A percentile compares a stretch with the other conserved stretches of the same genome.
These are phyloP conservation scores for Nymphalis io DNA, from an alignment of 1,140 invertebrate genomes.

Conservation along the genomic window DNA sequence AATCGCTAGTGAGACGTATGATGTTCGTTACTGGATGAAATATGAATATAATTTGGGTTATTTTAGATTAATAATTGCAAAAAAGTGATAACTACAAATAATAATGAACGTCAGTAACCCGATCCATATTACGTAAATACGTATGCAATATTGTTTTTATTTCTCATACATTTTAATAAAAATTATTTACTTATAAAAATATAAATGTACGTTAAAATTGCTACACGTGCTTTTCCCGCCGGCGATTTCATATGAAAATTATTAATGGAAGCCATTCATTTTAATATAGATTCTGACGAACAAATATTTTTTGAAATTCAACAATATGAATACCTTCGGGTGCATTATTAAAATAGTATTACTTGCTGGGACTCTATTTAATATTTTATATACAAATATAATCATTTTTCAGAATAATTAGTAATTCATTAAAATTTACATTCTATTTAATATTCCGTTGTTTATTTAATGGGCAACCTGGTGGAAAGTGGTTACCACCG, in stretches of 20 bases:
- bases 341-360: not conserved
- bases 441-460: no score
- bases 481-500: no score
- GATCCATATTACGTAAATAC: not conserved
- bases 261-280: slow-evolving; percentile 28
- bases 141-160: slow-evolving; percentile 7
- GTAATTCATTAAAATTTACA: not conserved
- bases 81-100: not conserved
- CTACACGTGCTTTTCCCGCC: slow-evolving; percentile 16
- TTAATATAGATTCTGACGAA: slow-evolving; percentile 22
- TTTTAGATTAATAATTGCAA: not conserved
- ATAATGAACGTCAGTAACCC: not conserved
- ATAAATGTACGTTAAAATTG: slow-evolving; percentile 19
- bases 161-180: slow-evolving; percentile 15
- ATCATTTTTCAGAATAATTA: not conserved
- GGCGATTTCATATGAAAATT: slow-evolving; percentile 31
- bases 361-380: not conserved
- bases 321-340: not conserved
- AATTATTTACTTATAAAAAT: slow-evolving; percentile 7
- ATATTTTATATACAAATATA: not conserved
- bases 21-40: no score
- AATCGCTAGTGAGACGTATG: not conserved
- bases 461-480: no score
- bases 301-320: slow-evolving; percentile 23
- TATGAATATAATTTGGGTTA: no score